phyloP scores from a whole-genome alignment of 2,888 invertebrate genomes.

The Cabera pusaria region DNA sequence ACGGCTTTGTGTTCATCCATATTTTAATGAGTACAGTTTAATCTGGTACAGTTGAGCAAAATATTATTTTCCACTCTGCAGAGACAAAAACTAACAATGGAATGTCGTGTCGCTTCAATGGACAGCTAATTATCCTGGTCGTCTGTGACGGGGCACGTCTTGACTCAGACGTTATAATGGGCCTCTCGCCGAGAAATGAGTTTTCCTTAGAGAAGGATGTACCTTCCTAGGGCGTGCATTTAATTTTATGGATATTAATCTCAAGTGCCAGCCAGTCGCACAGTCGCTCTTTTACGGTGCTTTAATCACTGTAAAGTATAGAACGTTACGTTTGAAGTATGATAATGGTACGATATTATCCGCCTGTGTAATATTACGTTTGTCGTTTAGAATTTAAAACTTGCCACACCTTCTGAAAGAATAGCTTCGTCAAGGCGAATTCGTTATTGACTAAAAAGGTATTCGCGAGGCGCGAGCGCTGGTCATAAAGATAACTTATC shows the following conservation, averaged over 20 bases:
- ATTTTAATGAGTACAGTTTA: too few species aligned
- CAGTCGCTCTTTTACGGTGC: slow-evolving; percentile 4
- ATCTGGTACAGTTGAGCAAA: too few species aligned
- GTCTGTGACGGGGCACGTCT: slow-evolving; percentile 44
- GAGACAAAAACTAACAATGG: slow-evolving; percentile 11
- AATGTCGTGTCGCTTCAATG: slow-evolving; percentile 35
- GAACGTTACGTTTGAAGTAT: too few species aligned
- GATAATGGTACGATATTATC: too few species aligned
- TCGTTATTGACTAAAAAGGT: too few species aligned
- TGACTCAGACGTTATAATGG: slow-evolving; percentile 27
- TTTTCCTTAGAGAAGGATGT: slow-evolving; percentile 35
- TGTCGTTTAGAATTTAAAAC: too few species aligned
- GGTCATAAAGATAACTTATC: too few species aligned
- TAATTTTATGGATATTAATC: slow-evolving; percentile 29
- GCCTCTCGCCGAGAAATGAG: slow-evolving; percentile 33
- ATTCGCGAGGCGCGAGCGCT: too few species aligned
- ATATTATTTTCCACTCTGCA: slow-evolving; percentile 5
- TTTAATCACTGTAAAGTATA: slow-evolving; percentile 5
- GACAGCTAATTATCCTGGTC: slow-evolving; percentile 42
- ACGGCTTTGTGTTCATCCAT: slow-evolving; percentile 7
- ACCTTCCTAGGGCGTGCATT: slow-evolving; percentile 33
- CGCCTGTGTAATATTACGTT: too few species aligned
- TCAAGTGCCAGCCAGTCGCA: slow-evolving; percentile 19
- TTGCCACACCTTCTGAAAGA: too few species aligned
- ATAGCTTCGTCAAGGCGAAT: too few species aligned